A percentile compares a stretch with the other conserved stretches of the same genome.
Evolutionary conservation across 2,797 vertebrate species (phyloP).

Genomic region (Parotocinclus haroldoi): DNA sequence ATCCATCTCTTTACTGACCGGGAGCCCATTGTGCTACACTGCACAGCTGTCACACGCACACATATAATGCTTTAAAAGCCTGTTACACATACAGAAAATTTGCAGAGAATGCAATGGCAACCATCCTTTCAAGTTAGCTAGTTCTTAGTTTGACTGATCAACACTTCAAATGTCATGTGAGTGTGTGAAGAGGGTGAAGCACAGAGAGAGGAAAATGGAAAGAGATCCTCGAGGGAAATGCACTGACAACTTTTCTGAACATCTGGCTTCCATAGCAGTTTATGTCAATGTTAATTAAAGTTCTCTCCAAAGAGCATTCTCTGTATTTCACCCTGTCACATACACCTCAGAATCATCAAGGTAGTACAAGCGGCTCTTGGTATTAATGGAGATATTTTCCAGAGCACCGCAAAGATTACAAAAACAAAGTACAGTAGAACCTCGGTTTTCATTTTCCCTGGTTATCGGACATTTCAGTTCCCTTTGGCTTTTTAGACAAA

Average conservation of each 20-base stretch:
- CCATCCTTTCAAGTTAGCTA: conserved; percentile 28
- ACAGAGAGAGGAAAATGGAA: conserved; percentile 5
- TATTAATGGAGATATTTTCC: too few relatives aligned
- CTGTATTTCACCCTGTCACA: conserved; percentile 27
- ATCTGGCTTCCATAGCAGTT: conserved; percentile 29
- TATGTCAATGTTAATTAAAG: conserved; percentile 35
- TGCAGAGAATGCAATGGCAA: conserved; percentile 46
- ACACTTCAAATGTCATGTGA: conserved; percentile 23
- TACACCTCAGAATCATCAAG: conserved; percentile 21
- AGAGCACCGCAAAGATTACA: too few relatives aligned
- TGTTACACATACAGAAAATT: conserved; percentile 18
- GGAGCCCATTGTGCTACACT: conserved; percentile 15
- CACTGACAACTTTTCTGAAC: conserved; percentile 23
- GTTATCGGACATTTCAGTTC: too few relatives aligned
- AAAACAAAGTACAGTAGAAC: too few relatives aligned
- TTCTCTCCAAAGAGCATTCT: conserved; percentile 32
- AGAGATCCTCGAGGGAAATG: conserved; percentile 23
- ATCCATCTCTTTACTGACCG: conserved; percentile 42
- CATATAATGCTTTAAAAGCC: conserved; percentile 20
- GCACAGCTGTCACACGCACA: conserved; percentile 18
- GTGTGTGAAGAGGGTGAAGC: conserved; percentile 11
- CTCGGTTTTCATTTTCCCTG: too few relatives aligned
- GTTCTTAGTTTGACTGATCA: conserved; percentile 30
- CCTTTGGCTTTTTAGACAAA: too few relatives aligned
- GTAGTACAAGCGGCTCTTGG: neutral